Conservation (phyloP, 2,888 invertebrate species). For the Drosophila macrospina region DNA sequence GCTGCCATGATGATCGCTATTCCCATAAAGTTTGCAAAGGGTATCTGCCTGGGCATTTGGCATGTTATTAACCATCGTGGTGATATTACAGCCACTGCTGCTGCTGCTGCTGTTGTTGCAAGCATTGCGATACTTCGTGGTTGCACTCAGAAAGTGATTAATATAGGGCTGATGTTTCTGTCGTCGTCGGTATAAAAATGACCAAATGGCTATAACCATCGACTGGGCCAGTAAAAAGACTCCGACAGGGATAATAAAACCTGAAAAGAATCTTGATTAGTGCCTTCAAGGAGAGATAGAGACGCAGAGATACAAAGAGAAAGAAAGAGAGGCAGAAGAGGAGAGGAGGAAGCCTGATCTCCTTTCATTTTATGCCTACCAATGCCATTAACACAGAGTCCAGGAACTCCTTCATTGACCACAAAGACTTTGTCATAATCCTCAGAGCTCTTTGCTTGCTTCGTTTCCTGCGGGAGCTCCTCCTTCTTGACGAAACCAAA, state of each 20-base stretch:
- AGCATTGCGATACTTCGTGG: constrained; percentile 56
- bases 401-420: constrained; percentile 86
- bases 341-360: too few relatives aligned
- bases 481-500: constrained; percentile 92
- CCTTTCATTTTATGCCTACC: constrained; percentile 73
- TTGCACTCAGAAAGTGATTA: constrained; percentile 54
- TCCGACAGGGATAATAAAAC: constrained; percentile 93
- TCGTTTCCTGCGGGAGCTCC: constrained; percentile 76
- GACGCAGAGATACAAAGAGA: too few relatives aligned
- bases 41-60: constrained; percentile 89
- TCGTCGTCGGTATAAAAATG: constrained; percentile 94
- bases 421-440: constrained; percentile 87
- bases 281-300: too few relatives aligned
- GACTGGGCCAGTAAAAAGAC: constrained; percentile 95
- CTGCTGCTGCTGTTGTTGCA: constrained; percentile 35
- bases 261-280: constrained; percentile 83
- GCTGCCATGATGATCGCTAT: constrained; percentile 68
- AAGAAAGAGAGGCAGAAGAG: too few relatives aligned
- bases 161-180: constrained; percentile 85
- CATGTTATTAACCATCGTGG: constrained; percentile 82
- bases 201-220: constrained; percentile 94
- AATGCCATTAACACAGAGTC: constrained; percentile 83
- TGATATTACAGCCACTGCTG: constrained; percentile 47
- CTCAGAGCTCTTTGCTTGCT: constrained; percentile 83
- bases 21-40: constrained; percentile 93